phyloP scores from a whole-genome alignment of 2,888 invertebrate genomes.

The Meiosimyza platycephala region DNA sequence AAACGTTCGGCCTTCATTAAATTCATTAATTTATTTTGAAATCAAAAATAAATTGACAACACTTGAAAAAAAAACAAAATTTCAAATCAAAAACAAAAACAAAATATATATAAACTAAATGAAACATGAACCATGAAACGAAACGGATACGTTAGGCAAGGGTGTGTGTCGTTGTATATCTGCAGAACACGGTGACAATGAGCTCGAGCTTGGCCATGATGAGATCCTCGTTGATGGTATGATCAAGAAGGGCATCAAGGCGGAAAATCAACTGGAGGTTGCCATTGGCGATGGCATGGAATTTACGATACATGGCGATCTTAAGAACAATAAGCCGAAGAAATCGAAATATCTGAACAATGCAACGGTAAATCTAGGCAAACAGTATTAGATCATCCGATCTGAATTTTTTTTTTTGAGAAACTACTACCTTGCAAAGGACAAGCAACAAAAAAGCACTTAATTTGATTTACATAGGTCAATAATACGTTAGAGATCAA shows the following conservation, averaged over 20 bases:
- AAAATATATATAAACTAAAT: conserved; percentile 40
- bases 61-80: conserved; percentile 24
- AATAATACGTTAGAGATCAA: not conserved
- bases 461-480: too few relatives aligned
- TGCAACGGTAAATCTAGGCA: conserved; percentile 71
- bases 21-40: conserved; percentile 5
- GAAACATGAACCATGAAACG: conserved; percentile 40
- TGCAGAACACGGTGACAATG: conserved; percentile 75
- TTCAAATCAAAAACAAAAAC: conserved; percentile 25
- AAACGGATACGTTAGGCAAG: conserved; percentile 68
- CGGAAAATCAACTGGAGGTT: conserved; percentile 89
- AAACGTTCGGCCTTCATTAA: not conserved
- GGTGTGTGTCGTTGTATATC: conserved; percentile 75
- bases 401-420: too few relatives aligned
- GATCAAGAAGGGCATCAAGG: conserved; percentile 87
- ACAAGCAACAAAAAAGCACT: too few relatives aligned
- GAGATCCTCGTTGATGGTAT: conserved; percentile 86
- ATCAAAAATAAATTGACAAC: conserved; percentile 6
- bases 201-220: conserved; percentile 74
- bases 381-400: too few relatives aligned
- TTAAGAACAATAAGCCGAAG: conserved; percentile 83
- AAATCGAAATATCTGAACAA: conserved; percentile 85
- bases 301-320: conserved; percentile 92
- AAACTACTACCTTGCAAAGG: too few relatives aligned
- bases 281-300: conserved; percentile 94